Evolutionary conservation across 2,888 invertebrate genomes (phyloP).

Genomic region (Patella pellucida): DNA sequence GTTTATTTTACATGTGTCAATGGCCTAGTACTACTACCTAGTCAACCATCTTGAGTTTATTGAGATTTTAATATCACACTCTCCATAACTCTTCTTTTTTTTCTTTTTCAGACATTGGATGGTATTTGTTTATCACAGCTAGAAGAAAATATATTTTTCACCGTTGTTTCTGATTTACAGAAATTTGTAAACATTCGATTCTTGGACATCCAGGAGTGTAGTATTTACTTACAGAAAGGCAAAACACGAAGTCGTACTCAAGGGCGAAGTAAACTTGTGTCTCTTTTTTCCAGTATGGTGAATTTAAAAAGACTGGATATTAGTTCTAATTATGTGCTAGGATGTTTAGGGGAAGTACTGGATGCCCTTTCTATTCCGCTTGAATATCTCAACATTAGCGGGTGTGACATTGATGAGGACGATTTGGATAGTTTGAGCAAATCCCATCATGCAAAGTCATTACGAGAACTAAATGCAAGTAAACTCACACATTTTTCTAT

Average conservation of each 20-base stretch:
- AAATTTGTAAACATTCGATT: constrained; percentile 45
- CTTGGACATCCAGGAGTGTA: constrained; percentile 58
- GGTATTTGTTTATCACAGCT: constrained; percentile 58
- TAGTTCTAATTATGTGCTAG: constrained; percentile 55
- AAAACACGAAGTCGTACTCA: constrained; percentile 52
- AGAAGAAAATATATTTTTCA: constrained; percentile 56
- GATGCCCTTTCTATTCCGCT: constrained; percentile 46
- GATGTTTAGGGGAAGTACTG: constrained; percentile 56
- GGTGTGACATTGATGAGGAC: constrained; percentile 55
- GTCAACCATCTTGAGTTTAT: background rate
- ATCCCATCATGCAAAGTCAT: constrained; percentile 48
- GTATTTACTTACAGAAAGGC: constrained; percentile 58
- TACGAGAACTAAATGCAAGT: constrained; percentile 56
- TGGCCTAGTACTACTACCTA: background rate
- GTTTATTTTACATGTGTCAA: background rate
- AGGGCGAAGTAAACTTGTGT: constrained; percentile 39
- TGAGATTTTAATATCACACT: background rate
- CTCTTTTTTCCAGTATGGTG: constrained; percentile 35
- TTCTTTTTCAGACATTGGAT: constrained; percentile 47
- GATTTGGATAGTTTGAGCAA: constrained; percentile 47
- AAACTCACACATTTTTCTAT: constrained; percentile 56
- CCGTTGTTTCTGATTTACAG: constrained; percentile 45
- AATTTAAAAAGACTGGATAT: constrained; percentile 51
- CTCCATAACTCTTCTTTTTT: background rate
- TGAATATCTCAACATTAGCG: constrained; percentile 51